Percentiles rank a stretch among this genome's conserved stretches.
These are phyloP conservation scores for Pholis gunnellus DNA, from an alignment of 2,113 vertebrate genomes.

Conservation along the genomic window DNA sequence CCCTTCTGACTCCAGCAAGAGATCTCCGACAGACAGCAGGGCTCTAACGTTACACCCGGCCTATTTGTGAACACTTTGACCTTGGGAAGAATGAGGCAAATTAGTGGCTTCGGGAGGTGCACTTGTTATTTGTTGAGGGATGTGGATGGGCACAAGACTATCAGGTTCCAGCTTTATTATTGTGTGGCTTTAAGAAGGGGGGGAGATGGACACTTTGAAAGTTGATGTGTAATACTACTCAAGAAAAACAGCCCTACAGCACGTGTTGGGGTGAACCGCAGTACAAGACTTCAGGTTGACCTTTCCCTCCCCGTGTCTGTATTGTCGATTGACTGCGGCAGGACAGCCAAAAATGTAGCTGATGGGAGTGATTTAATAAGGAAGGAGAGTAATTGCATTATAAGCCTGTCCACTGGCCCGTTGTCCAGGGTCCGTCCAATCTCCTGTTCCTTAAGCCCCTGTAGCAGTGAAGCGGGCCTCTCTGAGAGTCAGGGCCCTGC, in stretches of 20 bases:
- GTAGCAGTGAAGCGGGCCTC: constrained; percentile 24
- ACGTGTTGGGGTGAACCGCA: constrained; percentile 35
- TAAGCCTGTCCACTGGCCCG: constrained; percentile 62
- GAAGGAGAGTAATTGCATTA: constrained; percentile 76
- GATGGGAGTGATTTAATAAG: constrained; percentile 76
- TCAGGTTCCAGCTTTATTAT: constrained; percentile 27
- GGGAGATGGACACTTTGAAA: constrained; percentile 23
- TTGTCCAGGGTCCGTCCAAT: constrained; percentile 66
- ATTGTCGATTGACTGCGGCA: constrained; percentile 38
- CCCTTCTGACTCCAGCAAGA: constrained; percentile 23
- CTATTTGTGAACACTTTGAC: constrained; percentile 4
- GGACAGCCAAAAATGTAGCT: constrained; percentile 47
- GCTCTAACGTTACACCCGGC: neutral
- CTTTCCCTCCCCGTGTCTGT: constrained; percentile 35
- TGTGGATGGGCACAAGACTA: constrained; percentile 7
- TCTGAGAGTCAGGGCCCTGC: constrained; percentile 19
- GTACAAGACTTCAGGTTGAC: constrained; percentile 52
- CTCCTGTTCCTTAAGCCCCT: constrained; percentile 60
- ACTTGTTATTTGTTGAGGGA: constrained; percentile 15
- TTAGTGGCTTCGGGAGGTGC: constrained; percentile 20
- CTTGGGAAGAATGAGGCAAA: constrained; percentile 1
- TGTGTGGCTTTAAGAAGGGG: neutral
- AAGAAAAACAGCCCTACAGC: neutral
- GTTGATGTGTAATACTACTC: neutral
- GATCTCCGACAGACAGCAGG: constrained; percentile 14